These are phyloP conservation scores for Rhopalosiphum padi DNA, from an alignment of 1,140 invertebrate species.

Conservation along the genomic window DNA sequence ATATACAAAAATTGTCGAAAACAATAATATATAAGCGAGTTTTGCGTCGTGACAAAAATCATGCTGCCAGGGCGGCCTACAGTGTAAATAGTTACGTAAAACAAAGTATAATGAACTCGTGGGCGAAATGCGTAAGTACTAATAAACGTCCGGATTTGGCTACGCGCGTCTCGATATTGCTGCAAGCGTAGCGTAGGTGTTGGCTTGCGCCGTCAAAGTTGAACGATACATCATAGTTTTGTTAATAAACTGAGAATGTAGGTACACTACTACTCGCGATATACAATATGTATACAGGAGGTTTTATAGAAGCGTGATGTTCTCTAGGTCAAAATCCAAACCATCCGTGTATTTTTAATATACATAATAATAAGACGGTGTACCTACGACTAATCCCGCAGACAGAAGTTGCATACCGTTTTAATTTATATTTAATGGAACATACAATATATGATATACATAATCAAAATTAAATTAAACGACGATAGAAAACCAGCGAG, in stretches of 20 bases:
- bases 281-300: neutral
- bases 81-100: slow-evolving; percentile 22
- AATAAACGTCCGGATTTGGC: neutral
- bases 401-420: slow-evolving; percentile 16
- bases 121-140: neutral
- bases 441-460: neutral
- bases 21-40: slow-evolving; percentile 13
- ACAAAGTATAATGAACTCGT: slow-evolving; percentile 12
- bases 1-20: neutral
- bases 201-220: neutral
- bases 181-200: neutral
- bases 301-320: neutral
- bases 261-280: neutral
- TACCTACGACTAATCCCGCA: neutral
- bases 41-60: slow-evolving; percentile 14
- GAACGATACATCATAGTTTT: slow-evolving; percentile 1
- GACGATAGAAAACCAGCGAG: neutral
- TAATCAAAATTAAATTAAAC: slow-evolving; percentile 51
- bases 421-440: slow-evolving; percentile 51
- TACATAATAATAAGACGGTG: neutral
- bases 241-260: neutral
- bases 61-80: neutral
- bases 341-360: neutral
- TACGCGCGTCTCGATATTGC: neutral
- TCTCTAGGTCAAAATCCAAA: slow-evolving; percentile 33